Base-by-base conservation (phyloP, 2,797 vertebrate genomes). In the Tokudaia tokunoshimensis region DNA sequence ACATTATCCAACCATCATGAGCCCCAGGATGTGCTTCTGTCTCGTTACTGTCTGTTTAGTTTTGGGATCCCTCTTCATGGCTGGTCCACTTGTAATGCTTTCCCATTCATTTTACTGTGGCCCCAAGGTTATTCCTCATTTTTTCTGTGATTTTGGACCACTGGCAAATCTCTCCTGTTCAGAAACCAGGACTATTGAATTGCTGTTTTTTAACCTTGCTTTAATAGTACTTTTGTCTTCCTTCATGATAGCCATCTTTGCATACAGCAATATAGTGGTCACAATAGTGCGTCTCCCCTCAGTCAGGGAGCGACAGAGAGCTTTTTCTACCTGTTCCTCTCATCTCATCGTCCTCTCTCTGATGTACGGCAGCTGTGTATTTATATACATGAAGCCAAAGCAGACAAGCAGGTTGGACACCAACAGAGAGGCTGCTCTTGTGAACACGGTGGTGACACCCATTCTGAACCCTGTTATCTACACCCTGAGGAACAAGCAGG, bases 381-480 rank as follows among this genome's bases (percentile, higher is more conserved):
- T 97, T 59, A 95, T 94, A 31, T 90, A 93, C 0, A 1, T 90
- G n/a, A 94, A 95, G 19, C 92, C 87, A 19, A 95, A 82, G 85
- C 92, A 95, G 26, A 55, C 0, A 0, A 52, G 67, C 44, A 95
- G 92, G 9, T 44, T 96, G 72, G 86, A 96, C 1, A 76, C 91
- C 80, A 98, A 97, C 57, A 95, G 79, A 29, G 50, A 95, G 15
- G 95, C 97, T 10, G 95, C 98, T 12, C 55, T 98, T 1, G 93
- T 98, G 75, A 97, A 97, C 83, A 97, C 57, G 0, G 96, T 97
- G 22, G 55, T 97, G 80, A 97, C 97, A 0, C 94, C 93, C 0
- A 34, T 97, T 41, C 92, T 98, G n/a, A 97, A 97, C 78, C 97
- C 97, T 22, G 31, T 97, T 50, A 95, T 97, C 47, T 97, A 97